A percentile compares a stretch with the other conserved stretches of the same genome.
Evolutionary conservation across 2,797 vertebrate genomes (phyloP).

Genomic region (Pipistrellus pipistrellus): DNA sequence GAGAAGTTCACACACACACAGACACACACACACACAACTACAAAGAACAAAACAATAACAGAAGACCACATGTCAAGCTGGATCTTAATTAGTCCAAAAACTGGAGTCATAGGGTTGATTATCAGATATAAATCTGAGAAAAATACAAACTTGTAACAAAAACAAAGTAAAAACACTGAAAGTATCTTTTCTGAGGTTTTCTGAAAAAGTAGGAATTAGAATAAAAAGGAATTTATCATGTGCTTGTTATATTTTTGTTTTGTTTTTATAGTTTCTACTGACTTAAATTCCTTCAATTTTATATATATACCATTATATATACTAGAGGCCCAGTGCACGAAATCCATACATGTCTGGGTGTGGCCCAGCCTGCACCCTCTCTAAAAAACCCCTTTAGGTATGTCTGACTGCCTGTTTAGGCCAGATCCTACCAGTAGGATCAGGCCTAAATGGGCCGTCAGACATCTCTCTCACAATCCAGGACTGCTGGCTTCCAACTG

Average conservation of each 20-base stretch:
- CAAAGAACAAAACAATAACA: not conserved
- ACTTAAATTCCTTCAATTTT: not conserved
- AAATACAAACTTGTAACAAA: not conserved
- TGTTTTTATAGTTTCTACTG: not conserved
- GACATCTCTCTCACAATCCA: no score
- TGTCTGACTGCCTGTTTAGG: no score
- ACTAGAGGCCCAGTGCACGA: no score
- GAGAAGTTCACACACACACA: not conserved
- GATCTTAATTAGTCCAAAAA: not conserved
- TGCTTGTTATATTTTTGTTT: not conserved
- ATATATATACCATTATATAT: no score
- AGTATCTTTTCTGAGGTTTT: not conserved
- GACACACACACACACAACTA: not conserved
- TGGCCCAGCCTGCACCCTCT: no score
- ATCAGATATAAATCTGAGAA: not conserved
- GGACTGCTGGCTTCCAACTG: no score
- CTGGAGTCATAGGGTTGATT: not conserved
- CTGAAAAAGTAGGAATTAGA: not conserved
- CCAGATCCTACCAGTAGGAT: no score
- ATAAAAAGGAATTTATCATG: not conserved
- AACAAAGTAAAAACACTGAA: not conserved
- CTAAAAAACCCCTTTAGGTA: no score
- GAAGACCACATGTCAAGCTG: not conserved
- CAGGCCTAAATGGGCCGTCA: no score
- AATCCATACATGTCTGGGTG: no score